A percentile compares a stretch with the other conserved stretches of the same genome.
These are phyloP conservation scores for Carterocephalus palaemon DNA, from an alignment of 2,888 invertebrate species.

Conservation along the genomic window DNA sequence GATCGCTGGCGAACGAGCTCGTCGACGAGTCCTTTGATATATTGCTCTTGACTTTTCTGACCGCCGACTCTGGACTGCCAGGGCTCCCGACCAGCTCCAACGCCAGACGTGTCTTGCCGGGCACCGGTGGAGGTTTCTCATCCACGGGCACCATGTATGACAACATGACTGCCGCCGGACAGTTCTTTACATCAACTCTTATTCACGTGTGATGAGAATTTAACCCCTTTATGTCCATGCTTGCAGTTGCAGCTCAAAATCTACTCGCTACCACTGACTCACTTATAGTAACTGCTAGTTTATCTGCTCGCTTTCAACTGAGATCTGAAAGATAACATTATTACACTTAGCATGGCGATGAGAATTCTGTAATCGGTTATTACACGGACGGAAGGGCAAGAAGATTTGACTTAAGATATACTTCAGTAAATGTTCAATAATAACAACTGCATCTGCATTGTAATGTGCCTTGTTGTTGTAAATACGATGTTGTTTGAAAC, in stretches of 20 bases:
- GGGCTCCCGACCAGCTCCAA: slow-evolving; percentile 58
- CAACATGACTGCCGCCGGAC: slow-evolving; percentile 82
- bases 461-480: too few relatives aligned
- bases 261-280: slow-evolving; percentile 25
- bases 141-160: slow-evolving; percentile 89
- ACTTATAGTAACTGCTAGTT: slow-evolving; percentile 22
- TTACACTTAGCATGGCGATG: slow-evolving; percentile 8
- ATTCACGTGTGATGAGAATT: slow-evolving; percentile 29
- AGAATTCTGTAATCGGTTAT: not conserved
- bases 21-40: slow-evolving; percentile 84
- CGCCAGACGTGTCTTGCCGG: slow-evolving; percentile 72
- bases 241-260: slow-evolving; percentile 10
- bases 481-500: too few relatives aligned
- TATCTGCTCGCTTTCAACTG: slow-evolving; percentile 36
- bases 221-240: slow-evolving; percentile 27
- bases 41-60: slow-evolving; percentile 53
- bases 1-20: slow-evolving; percentile 83
- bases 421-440: too few relatives aligned
- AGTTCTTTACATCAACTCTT: slow-evolving; percentile 31
- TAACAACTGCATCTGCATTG: too few relatives aligned
- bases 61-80: slow-evolving; percentile 59
- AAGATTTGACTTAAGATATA: too few relatives aligned
- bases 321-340: slow-evolving; percentile 51
- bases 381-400: too few relatives aligned
- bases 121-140: slow-evolving; percentile 84